These are phyloP conservation scores for Brachystomella parvula DNA, from an alignment of 1,140 invertebrate genomes.

Conservation along the genomic window DNA sequence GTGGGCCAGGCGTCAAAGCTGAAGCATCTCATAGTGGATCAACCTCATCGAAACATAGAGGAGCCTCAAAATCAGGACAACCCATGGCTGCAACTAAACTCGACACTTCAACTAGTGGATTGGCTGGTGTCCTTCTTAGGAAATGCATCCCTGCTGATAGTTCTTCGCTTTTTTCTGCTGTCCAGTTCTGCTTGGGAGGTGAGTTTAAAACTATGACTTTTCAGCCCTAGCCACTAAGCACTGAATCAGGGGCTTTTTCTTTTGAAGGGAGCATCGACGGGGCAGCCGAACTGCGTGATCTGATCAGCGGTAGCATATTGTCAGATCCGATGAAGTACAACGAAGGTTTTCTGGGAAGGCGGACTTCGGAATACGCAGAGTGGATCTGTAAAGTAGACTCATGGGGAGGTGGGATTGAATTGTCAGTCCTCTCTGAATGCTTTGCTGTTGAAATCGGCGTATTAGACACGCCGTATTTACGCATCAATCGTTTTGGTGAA, in stretches of 20 bases:
- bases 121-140: slow-evolving; percentile 68
- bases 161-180: slow-evolving; percentile 88
- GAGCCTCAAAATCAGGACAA: background rate
- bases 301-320: slow-evolving; percentile 74
- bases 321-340: slow-evolving; percentile 67
- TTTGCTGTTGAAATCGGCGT: slow-evolving; percentile 89
- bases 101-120: too few relatives aligned
- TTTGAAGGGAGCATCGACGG: too few relatives aligned
- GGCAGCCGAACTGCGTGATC: slow-evolving; percentile 63
- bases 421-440: slow-evolving; percentile 76
- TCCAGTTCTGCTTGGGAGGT: slow-evolving; percentile 58
- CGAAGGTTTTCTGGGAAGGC: slow-evolving; percentile 77
- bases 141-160: slow-evolving; percentile 88
- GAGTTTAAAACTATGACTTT: slow-evolving; percentile 9
- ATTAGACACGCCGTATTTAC: slow-evolving; percentile 78
- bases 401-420: slow-evolving; percentile 94
- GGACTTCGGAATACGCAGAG: slow-evolving; percentile 74
- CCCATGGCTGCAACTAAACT: too few relatives aligned
- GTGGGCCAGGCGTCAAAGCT: too few relatives aligned
- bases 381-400: slow-evolving; percentile 76
- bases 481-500: slow-evolving; percentile 89
- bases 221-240: too few relatives aligned
- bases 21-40: background rate
- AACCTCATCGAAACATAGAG: background rate
- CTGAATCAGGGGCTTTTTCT: too few relatives aligned